Evolutionary conservation across 2,888 invertebrate genomes (phyloP).

Genomic region (Hirtodrosophila trivittata): DNA sequence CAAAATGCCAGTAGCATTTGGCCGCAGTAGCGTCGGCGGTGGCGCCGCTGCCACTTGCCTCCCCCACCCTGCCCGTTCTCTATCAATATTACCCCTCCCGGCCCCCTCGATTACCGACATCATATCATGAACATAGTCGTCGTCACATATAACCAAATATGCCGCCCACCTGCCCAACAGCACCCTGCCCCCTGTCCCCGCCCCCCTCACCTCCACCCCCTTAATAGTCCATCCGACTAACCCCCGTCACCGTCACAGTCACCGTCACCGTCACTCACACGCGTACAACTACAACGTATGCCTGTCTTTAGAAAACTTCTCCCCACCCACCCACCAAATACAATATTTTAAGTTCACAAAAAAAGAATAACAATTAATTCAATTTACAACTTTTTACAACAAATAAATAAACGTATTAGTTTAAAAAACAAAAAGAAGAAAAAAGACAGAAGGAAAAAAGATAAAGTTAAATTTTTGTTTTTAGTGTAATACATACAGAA

Average conservation of each 20-base stretch:
- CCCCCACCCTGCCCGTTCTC: not conserved
- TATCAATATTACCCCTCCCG: constrained; percentile 2
- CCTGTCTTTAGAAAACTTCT: constrained; percentile 20
- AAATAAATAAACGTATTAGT: constrained; percentile 13
- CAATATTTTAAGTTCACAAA: constrained; percentile 1
- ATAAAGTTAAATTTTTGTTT: no score
- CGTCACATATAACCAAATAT: constrained; percentile 61
- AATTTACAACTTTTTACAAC: constrained; percentile 33
- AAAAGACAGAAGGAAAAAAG: not conserved
- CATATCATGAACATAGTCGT: constrained; percentile 40
- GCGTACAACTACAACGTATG: constrained; percentile 54
- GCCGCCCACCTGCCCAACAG: constrained; percentile 38
- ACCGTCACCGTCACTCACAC: constrained; percentile 33
- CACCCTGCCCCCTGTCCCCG: constrained; percentile 9
- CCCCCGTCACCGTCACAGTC: constrained; percentile 21
- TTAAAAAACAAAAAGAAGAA: not conserved
- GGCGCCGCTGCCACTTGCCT: constrained; percentile 53
- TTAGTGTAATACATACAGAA: constrained; percentile 3
- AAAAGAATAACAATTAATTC: constrained; percentile 36
- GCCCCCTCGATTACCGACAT: constrained; percentile 13
- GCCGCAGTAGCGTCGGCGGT: constrained; percentile 44
- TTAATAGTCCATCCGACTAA: not conserved
- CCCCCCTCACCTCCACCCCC: constrained; percentile 4
- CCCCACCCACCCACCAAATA: not conserved
- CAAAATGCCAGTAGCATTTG: constrained; percentile 80